A percentile compares a stretch with the other conserved stretches of the same genome.
phyloP scores from a whole-genome alignment of 2,113 vertebrate genomes.

The Clarias gariepinus region DNA sequence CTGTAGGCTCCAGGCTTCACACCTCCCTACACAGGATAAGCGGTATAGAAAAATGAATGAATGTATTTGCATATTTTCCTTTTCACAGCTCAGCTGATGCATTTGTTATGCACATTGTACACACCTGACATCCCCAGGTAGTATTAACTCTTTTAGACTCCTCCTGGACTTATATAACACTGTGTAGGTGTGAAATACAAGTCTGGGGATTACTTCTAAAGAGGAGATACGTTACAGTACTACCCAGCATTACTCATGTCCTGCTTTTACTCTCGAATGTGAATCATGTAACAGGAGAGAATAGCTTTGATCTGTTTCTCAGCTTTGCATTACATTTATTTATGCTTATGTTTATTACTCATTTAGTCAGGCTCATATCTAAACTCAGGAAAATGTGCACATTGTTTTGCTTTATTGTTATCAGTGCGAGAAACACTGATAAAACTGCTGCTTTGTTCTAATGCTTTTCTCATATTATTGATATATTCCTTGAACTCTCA shows the following conservation, averaged over 20 bases:
- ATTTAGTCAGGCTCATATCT: neutral
- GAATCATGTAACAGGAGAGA: neutral
- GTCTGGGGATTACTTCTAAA: neutral
- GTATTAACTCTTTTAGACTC: neutral
- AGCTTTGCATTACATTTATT: neutral
- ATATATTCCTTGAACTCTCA: neutral
- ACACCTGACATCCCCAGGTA: conserved; percentile 14
- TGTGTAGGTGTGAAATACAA: neutral
- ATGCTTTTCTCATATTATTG: neutral
- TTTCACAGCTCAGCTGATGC: conserved; percentile 12
- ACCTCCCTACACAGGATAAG: no score
- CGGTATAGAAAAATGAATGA: no score
- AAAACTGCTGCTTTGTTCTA: neutral
- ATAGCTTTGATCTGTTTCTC: neutral
- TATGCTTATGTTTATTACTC: no score
- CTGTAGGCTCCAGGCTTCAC: no score
- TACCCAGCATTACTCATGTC: neutral
- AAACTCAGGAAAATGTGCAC: neutral
- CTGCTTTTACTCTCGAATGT: neutral
- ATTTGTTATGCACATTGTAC: neutral
- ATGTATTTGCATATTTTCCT: neutral
- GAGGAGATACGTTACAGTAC: neutral
- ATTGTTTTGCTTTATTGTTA: neutral
- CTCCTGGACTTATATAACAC: neutral
- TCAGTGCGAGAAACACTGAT: neutral